Evolutionary conservation across 2,797 vertebrate genomes (phyloP).

Genomic region (Merluccius polli): DNA sequence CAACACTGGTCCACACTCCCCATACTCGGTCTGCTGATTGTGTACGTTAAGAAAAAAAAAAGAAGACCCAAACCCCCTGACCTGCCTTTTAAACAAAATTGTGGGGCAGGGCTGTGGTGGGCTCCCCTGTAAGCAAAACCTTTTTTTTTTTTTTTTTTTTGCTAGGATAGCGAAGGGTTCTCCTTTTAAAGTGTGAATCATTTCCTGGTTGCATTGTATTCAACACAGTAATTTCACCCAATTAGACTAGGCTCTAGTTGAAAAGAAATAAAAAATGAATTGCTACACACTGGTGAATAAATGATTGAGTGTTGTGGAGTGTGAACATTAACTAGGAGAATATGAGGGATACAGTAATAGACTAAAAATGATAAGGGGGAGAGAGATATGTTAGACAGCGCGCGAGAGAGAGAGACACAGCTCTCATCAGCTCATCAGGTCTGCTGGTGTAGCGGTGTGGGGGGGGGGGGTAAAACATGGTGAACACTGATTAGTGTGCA

Average conservation of each 20-base stretch:
- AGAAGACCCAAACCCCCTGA: no score
- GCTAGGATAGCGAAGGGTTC: no score
- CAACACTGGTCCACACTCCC: no score
- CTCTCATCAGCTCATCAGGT: no score
- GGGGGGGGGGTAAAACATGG: constrained; percentile 20
- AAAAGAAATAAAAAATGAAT: neutral
- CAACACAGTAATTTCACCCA: neutral
- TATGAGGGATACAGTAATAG: neutral
- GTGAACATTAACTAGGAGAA: neutral
- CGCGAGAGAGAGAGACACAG: no score
- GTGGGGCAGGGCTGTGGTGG: no score
- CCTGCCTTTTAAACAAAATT: no score
- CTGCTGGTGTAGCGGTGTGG: constrained; percentile 17
- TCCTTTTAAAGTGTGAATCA: neutral
- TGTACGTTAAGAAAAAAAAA: no score
- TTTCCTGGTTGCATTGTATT: neutral
- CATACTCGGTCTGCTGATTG: no score
- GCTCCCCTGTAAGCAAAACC: no score
- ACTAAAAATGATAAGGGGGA: neutral
- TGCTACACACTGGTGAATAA: neutral
- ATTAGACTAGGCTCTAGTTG: neutral
- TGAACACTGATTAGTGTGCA: constrained; percentile 38
- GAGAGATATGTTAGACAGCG: neutral
- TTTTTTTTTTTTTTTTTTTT: no score
- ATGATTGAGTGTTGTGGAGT: neutral